phyloP scores from a whole-genome alignment of 2,888 invertebrate genomes.

The Drosophila greeni region DNA sequence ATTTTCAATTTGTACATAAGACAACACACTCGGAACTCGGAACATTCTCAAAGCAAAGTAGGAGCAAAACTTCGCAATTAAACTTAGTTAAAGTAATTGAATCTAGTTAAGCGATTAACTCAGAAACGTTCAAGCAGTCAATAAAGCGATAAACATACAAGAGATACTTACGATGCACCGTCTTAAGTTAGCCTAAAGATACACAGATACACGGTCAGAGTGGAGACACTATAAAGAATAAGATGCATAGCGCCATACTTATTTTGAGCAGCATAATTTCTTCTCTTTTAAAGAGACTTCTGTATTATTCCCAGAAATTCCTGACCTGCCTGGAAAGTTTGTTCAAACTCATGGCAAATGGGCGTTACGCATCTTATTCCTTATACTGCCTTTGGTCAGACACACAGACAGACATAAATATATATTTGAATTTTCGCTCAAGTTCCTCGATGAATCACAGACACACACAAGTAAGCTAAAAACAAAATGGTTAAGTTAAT shows the following conservation, averaged over 20 bases:
- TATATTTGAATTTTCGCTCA: conserved; percentile 66
- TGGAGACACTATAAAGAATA: not conserved
- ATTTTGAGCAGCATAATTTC: not conserved
- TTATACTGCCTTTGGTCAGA: not conserved
- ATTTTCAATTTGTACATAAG: conserved; percentile 62
- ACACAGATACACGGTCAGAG: conserved; percentile 13
- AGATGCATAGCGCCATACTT: not conserved
- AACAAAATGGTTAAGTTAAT: conserved; percentile 43
- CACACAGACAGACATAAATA: conserved; percentile 20
- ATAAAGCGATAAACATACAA: conserved; percentile 36
- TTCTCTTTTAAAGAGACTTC: not conserved
- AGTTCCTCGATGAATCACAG: conserved; percentile 61
- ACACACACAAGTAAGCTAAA: conserved; percentile 36
- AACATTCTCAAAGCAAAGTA: conserved; percentile 69
- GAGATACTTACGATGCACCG: conserved; percentile 38
- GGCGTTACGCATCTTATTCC: not conserved
- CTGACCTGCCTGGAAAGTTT: not conserved
- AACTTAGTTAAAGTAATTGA: conserved; percentile 57
- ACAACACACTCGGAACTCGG: conserved; percentile 33
- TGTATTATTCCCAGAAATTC: not conserved
- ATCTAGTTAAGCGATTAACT: conserved; percentile 56
- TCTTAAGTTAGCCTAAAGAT: conserved; percentile 40
- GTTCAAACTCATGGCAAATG: not conserved
- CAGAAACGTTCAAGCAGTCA: conserved; percentile 65
- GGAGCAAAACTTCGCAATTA: conserved; percentile 78